Percentiles rank a stretch among this genome's conserved stretches.
These are phyloP conservation scores for Jaculus jaculus DNA, from an alignment of 2,113 vertebrate genomes.

Conservation along the genomic window DNA sequence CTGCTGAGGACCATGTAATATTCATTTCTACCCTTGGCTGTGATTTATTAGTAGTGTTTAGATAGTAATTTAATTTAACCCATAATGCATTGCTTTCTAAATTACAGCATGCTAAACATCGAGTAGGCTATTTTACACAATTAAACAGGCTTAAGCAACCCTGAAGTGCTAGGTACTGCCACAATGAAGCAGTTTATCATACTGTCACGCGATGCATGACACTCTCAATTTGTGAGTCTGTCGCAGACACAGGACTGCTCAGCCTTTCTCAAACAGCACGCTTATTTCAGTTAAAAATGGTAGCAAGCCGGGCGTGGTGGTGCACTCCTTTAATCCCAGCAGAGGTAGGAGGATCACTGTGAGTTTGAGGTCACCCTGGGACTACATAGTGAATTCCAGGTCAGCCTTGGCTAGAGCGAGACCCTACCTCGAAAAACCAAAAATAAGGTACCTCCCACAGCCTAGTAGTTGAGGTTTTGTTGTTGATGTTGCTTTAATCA, in stretches of 20 bases:
- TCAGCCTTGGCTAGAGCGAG: too few species aligned
- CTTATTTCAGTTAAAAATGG: conserved; percentile 10
- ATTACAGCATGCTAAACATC: conserved; percentile 11
- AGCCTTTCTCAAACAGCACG: neutral
- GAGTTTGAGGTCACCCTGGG: too few species aligned
- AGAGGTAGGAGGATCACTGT: too few species aligned
- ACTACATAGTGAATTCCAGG: too few species aligned
- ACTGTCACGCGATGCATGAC: neutral
- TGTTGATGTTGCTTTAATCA: neutral
- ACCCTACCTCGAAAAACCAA: too few species aligned
- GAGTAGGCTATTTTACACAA: neutral
- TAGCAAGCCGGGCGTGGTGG: too few species aligned
- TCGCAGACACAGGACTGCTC: neutral
- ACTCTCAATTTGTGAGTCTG: neutral
- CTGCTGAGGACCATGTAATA: neutral
- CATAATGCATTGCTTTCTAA: conserved; percentile 28
- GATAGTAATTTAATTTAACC: conserved; percentile 20
- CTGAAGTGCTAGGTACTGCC: neutral
- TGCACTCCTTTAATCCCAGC: too few species aligned
- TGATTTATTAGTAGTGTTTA: conserved; percentile 35
- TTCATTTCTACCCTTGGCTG: neutral
- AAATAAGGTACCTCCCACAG: neutral
- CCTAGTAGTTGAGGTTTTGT: neutral
- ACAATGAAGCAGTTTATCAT: neutral
- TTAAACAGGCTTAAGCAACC: neutral